phyloP scores from a whole-genome alignment of 2,113 vertebrate species.

The Brevimyrus niger region DNA sequence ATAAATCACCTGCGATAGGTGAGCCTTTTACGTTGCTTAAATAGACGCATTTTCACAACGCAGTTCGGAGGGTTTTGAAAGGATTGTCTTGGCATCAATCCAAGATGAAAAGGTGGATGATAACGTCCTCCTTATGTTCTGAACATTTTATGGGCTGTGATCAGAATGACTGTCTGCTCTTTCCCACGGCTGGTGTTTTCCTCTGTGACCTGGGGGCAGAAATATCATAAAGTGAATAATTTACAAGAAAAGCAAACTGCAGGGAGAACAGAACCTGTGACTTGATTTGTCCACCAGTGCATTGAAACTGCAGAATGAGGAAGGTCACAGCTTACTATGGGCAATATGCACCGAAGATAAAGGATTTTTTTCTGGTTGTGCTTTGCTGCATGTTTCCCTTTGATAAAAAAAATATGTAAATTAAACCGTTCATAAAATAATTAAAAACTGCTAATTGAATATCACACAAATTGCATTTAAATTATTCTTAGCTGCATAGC shows the following conservation, averaged over 20 bases:
- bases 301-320: neutral
- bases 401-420: neutral
- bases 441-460: neutral
- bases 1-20: neutral
- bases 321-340: neutral
- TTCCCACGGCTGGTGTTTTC: neutral
- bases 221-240: neutral
- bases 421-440: neutral
- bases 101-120: neutral
- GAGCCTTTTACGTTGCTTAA: neutral
- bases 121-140: neutral
- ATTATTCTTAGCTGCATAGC: neutral
- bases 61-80: neutral
- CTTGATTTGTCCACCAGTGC: neutral
- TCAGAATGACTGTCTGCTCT: neutral
- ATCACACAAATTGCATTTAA: neutral
- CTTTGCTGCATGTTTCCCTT: neutral
- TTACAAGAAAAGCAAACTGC: neutral
- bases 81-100: neutral
- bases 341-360: neutral
- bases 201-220: neutral
- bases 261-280: neutral
- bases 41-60: neutral
- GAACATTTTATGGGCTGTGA: neutral
- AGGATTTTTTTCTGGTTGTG: neutral